These are phyloP conservation scores for Platypus cylindrus DNA, from an alignment of 2,888 invertebrate genomes.

Conservation along the genomic window DNA sequence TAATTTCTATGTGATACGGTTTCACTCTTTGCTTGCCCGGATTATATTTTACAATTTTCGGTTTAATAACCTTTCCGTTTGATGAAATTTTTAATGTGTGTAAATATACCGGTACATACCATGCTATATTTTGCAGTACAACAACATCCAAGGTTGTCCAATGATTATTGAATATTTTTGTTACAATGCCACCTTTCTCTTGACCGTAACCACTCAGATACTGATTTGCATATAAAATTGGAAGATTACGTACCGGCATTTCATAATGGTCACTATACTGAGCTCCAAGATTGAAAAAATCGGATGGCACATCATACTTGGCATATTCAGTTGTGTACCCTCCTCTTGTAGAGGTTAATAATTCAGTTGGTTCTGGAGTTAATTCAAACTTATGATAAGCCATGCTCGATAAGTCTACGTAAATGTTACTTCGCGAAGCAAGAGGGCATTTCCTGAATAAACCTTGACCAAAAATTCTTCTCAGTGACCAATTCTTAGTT, in stretches of 20 bases:
- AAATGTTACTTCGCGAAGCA: slow-evolving; percentile 64
- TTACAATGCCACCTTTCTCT: slow-evolving; percentile 80
- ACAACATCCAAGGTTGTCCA: slow-evolving; percentile 63
- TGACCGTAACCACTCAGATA: slow-evolving; percentile 84
- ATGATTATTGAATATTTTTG: slow-evolving; percentile 71
- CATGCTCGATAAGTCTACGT: slow-evolving; percentile 63
- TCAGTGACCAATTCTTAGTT: slow-evolving; percentile 69
- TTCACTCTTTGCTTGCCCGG: slow-evolving; percentile 76
- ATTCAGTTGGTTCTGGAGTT: slow-evolving; percentile 46
- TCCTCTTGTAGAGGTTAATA: slow-evolving; percentile 51
- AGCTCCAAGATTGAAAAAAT: slow-evolving; percentile 53
- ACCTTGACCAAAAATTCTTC: slow-evolving; percentile 77
- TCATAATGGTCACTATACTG: slow-evolving; percentile 24
- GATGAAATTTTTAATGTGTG: slow-evolving; percentile 64
- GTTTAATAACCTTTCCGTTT: slow-evolving; percentile 44
- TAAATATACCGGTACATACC: slow-evolving; percentile 73
- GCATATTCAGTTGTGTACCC: slow-evolving; percentile 55
- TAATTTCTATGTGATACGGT: slow-evolving; percentile 80
- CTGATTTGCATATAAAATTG: slow-evolving; percentile 63
- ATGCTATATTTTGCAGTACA: slow-evolving; percentile 81
- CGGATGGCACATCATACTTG: slow-evolving; percentile 47
- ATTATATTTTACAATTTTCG: slow-evolving; percentile 44
- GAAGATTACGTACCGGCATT: slow-evolving; percentile 44
- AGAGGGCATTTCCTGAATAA: slow-evolving; percentile 72
- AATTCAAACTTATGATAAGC: slow-evolving; percentile 49